Evolutionary conservation across 2,797 vertebrate species (phyloP).

Genomic region (Hybognathus amarus): DNA sequence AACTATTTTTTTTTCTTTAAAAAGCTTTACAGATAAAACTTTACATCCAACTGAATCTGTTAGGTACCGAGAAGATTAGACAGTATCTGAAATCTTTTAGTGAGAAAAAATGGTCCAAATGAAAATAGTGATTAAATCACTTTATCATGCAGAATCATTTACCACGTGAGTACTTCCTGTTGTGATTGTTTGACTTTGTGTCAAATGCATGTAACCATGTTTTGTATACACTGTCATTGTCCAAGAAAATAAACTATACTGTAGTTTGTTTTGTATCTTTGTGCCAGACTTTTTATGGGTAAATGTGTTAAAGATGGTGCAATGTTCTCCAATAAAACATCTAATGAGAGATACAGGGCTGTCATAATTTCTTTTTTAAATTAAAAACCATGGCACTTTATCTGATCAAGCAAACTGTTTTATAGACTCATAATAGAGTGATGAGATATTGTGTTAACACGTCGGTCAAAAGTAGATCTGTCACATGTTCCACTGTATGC

Average conservation of each 20-base stretch:
- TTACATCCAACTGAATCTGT: background rate
- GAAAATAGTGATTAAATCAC: background rate
- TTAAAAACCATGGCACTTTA: background rate
- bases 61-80: background rate
- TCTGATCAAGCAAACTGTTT: background rate
- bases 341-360: background rate
- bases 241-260: background rate
- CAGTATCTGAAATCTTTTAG: background rate
- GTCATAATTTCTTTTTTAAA: background rate
- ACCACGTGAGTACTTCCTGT: background rate
- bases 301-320: background rate
- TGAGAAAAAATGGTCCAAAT: background rate
- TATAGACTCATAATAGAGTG: background rate
- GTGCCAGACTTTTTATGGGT: background rate
- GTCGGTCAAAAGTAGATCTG: background rate
- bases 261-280: background rate
- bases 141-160: background rate
- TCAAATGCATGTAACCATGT: constrained; percentile 4
- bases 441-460: background rate
- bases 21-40: background rate
- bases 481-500: background rate
- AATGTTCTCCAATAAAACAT: constrained; percentile 9
- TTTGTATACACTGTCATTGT: background rate
- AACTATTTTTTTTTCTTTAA: background rate
- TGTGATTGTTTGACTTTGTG: background rate